Evolutionary conservation across 23 tunicate species (phyloP).

Genomic region (Ascidia mentula): DNA sequence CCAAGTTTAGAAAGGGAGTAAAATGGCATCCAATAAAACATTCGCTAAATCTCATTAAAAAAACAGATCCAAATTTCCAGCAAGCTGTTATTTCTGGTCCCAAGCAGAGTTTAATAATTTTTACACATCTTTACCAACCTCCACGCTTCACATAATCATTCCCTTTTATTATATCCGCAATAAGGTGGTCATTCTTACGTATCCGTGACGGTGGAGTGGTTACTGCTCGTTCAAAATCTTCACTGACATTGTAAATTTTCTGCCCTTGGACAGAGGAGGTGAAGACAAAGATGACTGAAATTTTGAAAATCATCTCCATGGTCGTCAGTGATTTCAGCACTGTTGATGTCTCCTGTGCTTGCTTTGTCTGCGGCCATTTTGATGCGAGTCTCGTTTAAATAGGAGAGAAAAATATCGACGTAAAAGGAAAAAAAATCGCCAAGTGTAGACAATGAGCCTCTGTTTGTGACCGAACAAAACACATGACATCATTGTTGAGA

Average conservation of each 20-base stretch:
- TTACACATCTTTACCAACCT: too few species aligned
- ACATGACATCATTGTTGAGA: constrained; percentile 7
- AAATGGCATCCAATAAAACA: too few species aligned
- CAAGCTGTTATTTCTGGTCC: too few species aligned
- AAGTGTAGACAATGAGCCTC: not conserved
- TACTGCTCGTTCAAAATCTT: not conserved
- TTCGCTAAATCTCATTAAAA: too few species aligned
- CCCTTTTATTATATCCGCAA: not conserved
- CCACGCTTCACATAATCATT: not conserved
- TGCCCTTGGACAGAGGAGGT: not conserved
- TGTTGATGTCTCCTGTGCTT: not conserved
- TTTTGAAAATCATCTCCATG: not conserved
- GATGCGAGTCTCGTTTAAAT: not conserved
- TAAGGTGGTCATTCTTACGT: not conserved
- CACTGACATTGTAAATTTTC: not conserved
- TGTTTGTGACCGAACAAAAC: not conserved
- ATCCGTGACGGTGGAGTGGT: not conserved
- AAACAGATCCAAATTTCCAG: too few species aligned
- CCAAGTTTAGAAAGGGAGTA: too few species aligned
- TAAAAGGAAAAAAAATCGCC: not conserved
- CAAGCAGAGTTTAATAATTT: too few species aligned
- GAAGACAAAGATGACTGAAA: not conserved
- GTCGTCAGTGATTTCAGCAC: not conserved
- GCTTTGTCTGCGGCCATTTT: not conserved
- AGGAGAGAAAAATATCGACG: not conserved